Evolutionary conservation across 1,140 invertebrate genomes (phyloP).

Genomic region (Drusus annulatus): DNA sequence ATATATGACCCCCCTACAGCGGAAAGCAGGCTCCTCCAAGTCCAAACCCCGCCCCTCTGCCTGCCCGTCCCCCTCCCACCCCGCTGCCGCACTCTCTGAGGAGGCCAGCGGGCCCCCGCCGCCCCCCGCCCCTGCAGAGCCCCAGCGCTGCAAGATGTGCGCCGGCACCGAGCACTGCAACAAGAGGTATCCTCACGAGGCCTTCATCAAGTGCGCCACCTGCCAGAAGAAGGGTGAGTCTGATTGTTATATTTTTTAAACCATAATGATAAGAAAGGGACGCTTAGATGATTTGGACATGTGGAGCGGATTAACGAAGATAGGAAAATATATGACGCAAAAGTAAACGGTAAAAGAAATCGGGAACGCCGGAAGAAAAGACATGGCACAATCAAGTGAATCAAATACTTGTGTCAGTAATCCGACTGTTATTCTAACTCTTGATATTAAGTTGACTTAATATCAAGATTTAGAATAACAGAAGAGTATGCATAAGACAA

Average conservation of each 20-base stretch:
- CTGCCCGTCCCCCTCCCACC: conserved; percentile 17
- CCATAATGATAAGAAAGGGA: too few relatives aligned
- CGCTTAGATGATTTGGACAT: too few relatives aligned
- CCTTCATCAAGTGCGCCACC: conserved; percentile 79
- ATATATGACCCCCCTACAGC: conserved; percentile 4
- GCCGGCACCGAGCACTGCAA: conserved; percentile 71
- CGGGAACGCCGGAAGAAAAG: too few relatives aligned
- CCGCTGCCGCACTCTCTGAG: neutral
- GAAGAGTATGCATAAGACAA: too few relatives aligned
- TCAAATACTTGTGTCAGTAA: too few relatives aligned
- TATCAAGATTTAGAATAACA: too few relatives aligned
- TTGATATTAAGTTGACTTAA: too few relatives aligned
- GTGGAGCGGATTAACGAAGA: too few relatives aligned
- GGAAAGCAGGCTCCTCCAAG: conserved; percentile 46
- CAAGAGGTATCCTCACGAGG: conserved; percentile 71
- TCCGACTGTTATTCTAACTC: too few relatives aligned
- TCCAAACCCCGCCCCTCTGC: conserved; percentile 14
- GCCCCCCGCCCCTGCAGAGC: conserved; percentile 39
- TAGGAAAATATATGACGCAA: too few relatives aligned
- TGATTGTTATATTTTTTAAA: conserved; percentile 13
- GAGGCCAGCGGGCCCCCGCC: conserved; percentile 54
- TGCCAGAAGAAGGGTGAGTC: conserved; percentile 81
- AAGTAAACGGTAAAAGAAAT: too few relatives aligned
- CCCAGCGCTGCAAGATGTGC: conserved; percentile 69
- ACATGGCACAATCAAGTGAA: too few relatives aligned